Conservation (phyloP, 2,888 invertebrate species). For the Eupeodes luniger region DNA sequence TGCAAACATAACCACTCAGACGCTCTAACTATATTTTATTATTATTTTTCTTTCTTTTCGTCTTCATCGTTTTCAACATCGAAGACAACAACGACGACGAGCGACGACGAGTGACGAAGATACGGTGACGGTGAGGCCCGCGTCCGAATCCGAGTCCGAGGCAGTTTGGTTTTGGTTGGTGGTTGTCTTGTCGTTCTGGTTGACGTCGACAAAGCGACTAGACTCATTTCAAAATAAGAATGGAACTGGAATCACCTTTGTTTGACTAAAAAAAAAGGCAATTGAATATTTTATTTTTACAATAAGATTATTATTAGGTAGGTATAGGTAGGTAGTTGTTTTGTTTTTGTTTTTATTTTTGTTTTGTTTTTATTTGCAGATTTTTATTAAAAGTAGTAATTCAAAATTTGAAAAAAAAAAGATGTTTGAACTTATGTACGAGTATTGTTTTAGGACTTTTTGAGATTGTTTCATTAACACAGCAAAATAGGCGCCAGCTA, state of each 20-base stretch:
- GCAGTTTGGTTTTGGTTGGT: background rate
- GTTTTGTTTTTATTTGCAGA: background rate
- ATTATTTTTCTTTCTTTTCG: conserved; percentile 29
- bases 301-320: conserved; percentile 1
- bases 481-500: too few species aligned
- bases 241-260: conserved; percentile 64
- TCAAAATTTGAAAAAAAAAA: background rate
- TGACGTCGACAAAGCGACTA: conserved; percentile 63
- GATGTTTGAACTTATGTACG: background rate
- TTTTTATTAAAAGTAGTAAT: background rate
- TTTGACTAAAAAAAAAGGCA: conserved; percentile 31
- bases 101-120: too few species aligned
- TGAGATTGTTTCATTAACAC: too few species aligned
- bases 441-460: background rate
- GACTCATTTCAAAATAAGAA: conserved; percentile 65
- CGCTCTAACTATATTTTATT: conserved; percentile 65
- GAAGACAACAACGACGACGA: too few species aligned
- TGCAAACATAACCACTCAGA: conserved; percentile 73
- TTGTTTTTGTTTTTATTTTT: background rate
- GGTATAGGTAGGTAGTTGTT: background rate
- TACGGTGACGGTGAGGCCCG: too few species aligned
- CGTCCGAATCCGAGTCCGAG: too few species aligned
- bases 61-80: background rate
- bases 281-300: conserved; percentile 48
- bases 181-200: conserved; percentile 2